Evolutionary conservation across 2,888 invertebrate species (phyloP), one percentile per base, ranked within the genome.

Genomic region (Ectropis crepuscularia): DNA sequence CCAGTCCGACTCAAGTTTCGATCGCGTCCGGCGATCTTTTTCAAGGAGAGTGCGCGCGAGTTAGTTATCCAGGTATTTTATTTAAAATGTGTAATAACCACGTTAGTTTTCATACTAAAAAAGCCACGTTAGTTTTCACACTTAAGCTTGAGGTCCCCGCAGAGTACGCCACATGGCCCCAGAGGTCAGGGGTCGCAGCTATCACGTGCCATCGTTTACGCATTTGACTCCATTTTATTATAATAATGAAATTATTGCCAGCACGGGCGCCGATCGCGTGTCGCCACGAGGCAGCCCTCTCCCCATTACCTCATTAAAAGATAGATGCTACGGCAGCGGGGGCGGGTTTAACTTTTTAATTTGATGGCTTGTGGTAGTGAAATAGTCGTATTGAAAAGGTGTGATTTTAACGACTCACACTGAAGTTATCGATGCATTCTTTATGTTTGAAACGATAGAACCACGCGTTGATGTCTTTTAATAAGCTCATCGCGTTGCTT

Each of bases 211-310:
- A 78, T 81, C 88, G 86, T 89, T 90, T 89, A 89, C 88, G 87
- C 87, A 80, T 89, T 90, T 88, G 87, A 87, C 87, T 89, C 78
- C 80, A 79, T 88, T 90, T 89, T 88, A 89, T 90, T 89, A 87
- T 86, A 85, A 89, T 89, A 91, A 90, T 90, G 86, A 88, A 90
- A 90, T 89, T 88, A 91, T 89, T 79, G 80, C 64, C 49, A 77
- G 74, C 76, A 75, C 72, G 73, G 73, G 77, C 79, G 82, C 79
- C 71, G 78, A 63, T 85, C 87, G 89, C 87, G 90, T 88, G 90
- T 69, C 62, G 66, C 61, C 83, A 76, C 82, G 78, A 76, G 82
- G 63, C 68, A 28, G 75, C 81, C 83, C 80, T 76, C 78, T 76
- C 77, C 77, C 87, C 85, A 88, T 89, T 89, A 88, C 86, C 89